Evolutionary conservation across 2,113 vertebrate genomes (phyloP).

Genomic region (Melanerpes formicivorus): DNA sequence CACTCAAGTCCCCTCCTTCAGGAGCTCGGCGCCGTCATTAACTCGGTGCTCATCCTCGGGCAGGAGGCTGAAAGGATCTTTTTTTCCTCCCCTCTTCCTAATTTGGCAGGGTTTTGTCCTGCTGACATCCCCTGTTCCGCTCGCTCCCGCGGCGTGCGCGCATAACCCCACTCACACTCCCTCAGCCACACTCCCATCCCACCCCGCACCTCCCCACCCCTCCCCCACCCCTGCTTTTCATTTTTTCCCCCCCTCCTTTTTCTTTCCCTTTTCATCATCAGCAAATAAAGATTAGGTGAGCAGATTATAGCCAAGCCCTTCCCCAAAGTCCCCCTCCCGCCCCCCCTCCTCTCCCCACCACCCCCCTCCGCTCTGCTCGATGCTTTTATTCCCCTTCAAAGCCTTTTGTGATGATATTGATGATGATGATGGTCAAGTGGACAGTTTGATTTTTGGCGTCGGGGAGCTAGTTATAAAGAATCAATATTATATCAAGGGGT

Average conservation of each 20-base stretch:
- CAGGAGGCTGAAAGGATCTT: background rate
- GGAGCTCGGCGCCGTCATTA: background rate
- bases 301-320: constrained; percentile 86
- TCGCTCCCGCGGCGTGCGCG: background rate
- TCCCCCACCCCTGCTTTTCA: too few relatives aligned
- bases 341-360: background rate
- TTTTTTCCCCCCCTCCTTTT: too few relatives aligned
- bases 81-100: background rate
- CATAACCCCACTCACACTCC: background rate
- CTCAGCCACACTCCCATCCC: background rate
- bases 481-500: constrained; percentile 99
- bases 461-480: constrained; percentile 99
- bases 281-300: constrained; percentile 91
- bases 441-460: constrained; percentile 99
- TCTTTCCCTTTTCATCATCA: constrained; percentile 89
- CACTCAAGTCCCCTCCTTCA: background rate
- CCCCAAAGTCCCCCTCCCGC: constrained; percentile 48
- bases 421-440: constrained; percentile 99
- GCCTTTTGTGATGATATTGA: constrained; percentile 99
- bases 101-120: constrained; percentile 21
- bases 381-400: constrained; percentile 85
- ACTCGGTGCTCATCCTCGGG: background rate
- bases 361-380: constrained; percentile 22
- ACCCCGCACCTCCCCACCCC: background rate
- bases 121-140: constrained; percentile 64